Conservation (phyloP, 2,113 vertebrate species). For the Scartelaos histophorus region DNA sequence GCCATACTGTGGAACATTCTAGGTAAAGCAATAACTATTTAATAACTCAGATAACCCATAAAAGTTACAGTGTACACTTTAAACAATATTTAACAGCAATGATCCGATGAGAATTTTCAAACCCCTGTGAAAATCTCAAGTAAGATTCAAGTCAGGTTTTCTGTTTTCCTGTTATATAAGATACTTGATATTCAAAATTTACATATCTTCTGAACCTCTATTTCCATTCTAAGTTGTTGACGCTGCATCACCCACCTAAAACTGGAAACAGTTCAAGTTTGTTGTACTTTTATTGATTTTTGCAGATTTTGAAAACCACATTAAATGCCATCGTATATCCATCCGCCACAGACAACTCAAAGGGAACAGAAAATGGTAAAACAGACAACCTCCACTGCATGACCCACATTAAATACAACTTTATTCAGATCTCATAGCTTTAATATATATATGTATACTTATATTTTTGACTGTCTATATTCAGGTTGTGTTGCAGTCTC, state of each 20-base stretch:
- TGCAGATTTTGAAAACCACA: conserved; percentile 74
- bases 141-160: too few species aligned
- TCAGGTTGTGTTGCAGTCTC: conserved; percentile 54
- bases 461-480: conserved; percentile 56
- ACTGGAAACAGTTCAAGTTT: conserved; percentile 53
- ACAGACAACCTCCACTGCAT: conserved; percentile 73
- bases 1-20: not conserved
- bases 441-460: conserved; percentile 51
- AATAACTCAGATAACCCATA: too few species aligned
- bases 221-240: too few species aligned
- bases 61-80: not conserved
- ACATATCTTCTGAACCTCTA: too few species aligned
- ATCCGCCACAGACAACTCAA: conserved; percentile 72
- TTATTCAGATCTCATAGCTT: conserved; percentile 74
- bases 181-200: too few species aligned
- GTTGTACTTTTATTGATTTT: conserved; percentile 75
- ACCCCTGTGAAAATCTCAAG: too few species aligned
- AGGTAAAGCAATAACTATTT: not conserved
- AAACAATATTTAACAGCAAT: not conserved
- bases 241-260: not conserved
- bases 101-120: not conserved
- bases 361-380: conserved; percentile 56
- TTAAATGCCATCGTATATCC: conserved; percentile 73
- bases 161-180: not conserved
- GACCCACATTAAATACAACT: conserved; percentile 79